Evolutionary conservation across 1,140 invertebrate genomes (phyloP).

Genomic region (Gonioctena quinquepunctata): DNA sequence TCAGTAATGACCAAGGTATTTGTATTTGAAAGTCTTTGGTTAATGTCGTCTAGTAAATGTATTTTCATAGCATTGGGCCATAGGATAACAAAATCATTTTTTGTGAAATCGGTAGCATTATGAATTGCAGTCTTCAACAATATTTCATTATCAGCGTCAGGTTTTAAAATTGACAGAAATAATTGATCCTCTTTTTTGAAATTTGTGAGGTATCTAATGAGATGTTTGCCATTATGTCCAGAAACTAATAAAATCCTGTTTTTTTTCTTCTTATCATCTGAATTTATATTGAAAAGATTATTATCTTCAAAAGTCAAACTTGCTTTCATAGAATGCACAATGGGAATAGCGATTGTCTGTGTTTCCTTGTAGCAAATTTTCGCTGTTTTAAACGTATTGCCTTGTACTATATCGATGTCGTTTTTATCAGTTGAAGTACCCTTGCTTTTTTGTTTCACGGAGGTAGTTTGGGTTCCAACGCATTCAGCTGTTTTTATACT

Average conservation of each 20-base stretch:
- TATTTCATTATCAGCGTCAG: too few relatives aligned
- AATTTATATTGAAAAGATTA: too few relatives aligned
- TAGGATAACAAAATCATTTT: too few relatives aligned
- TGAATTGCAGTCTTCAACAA: too few relatives aligned
- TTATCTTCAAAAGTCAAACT: background rate
- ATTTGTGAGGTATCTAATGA: background rate
- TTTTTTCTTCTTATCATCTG: too few relatives aligned
- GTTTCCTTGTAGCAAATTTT: background rate
- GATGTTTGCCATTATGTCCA: background rate
- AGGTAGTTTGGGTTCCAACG: background rate
- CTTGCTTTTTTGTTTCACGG: background rate
- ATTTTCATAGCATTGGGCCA: too few relatives aligned
- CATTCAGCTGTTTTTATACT: background rate
- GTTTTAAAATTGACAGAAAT: too few relatives aligned
- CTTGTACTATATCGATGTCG: background rate
- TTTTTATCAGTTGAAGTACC: background rate
- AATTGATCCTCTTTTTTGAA: too few relatives aligned
- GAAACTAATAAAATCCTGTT: background rate
- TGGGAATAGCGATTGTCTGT: background rate
- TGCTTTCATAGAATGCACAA: background rate
- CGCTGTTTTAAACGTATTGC: background rate
- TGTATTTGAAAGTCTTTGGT: too few relatives aligned
- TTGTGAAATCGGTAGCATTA: too few relatives aligned
- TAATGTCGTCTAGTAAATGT: too few relatives aligned
- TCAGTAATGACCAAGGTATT: too few relatives aligned